Evolutionary conservation across 2,888 invertebrate genomes (phyloP), one percentile per base, ranked within the genome.

Genomic region (Drosophila planitibia): DNA sequence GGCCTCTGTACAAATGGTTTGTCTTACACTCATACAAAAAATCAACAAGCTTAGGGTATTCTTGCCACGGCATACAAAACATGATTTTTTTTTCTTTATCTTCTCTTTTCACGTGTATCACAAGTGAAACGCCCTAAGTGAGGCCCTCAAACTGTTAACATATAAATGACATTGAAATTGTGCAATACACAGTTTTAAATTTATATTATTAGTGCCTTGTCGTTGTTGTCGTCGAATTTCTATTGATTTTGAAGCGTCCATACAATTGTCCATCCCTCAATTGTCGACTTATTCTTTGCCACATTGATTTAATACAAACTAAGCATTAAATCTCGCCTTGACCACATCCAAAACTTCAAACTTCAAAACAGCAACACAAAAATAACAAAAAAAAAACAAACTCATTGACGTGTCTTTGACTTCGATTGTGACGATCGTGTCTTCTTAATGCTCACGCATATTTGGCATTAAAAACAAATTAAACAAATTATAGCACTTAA

Each of bases 111-210:
- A 51, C 47, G 25, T 69, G 41, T 49, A 52, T 66, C 25, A 55
- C 61, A 76, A 67, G 4, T 60, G 61, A 51, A 73, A 74, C 69
- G 81, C 82, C 81, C 82, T 79, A 70, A 74, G 70, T 73, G 70
- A 80, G 79, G 82, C 74, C 79, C 82, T 76, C 68, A 79, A 74
- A 69, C 73, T 80, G 70, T 75, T 80, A 74, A 83, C 74, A 77
- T 74, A 75, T 79, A 69, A 14, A 69, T 86, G 83, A 80, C 87
- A 84, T 86, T 87, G 85, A 83, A 84, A 77, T 88, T 88, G 76
- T 85, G 79, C 82, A 85, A 83, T 71, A 62, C 62, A 33, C 71
- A 58, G 72, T 72, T 60, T 74, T 47, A 72, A 85, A 78, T 75
- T 80, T 61, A 82, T 70, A 51, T 71, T 62, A 44, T 65, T 76